These are phyloP conservation scores for Rhizoglyphus robini DNA, from an alignment of 1,140 invertebrate genomes.

Conservation along the genomic window DNA sequence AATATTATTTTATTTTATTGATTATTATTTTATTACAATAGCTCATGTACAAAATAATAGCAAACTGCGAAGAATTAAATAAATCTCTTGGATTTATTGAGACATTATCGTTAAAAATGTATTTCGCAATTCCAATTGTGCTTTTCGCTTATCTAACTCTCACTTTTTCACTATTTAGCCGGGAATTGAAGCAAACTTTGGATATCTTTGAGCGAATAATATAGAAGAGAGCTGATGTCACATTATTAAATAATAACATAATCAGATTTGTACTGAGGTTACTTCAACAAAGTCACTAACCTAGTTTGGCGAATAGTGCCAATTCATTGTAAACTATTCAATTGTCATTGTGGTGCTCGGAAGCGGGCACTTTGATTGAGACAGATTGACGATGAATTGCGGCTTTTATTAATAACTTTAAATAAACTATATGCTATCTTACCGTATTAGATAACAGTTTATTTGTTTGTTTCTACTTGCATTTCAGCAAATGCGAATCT, in stretches of 20 bases:
- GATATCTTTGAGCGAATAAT: slow-evolving; percentile 1
- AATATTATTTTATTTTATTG: too few species aligned
- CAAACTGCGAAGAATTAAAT: slow-evolving; percentile 1
- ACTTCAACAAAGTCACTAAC: neutral
- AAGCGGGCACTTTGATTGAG: too few species aligned
- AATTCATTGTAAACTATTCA: neutral
- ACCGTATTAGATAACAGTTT: neutral
- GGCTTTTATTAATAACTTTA: slow-evolving; percentile 4
- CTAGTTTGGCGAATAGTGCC: neutral
- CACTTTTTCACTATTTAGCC: neutral
- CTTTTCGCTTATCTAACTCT: neutral
- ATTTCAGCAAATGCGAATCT: neutral
- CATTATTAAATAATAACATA: too few species aligned
- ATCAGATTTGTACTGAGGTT: too few species aligned
- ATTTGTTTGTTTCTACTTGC: neutral
- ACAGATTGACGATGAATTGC: slow-evolving; percentile 1
- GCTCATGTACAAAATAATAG: slow-evolving; percentile 1
- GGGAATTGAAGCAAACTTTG: slow-evolving; percentile 7
- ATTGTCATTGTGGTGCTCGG: neutral
- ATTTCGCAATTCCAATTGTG: neutral
- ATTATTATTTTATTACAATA: too few species aligned
- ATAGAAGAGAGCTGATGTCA: neutral
- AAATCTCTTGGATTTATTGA: neutral
- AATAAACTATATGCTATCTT: neutral
- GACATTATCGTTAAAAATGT: neutral